These are phyloP conservation scores for Nothura maculosa DNA, from an alignment of 2,797 vertebrate genomes.

Conservation along the genomic window DNA sequence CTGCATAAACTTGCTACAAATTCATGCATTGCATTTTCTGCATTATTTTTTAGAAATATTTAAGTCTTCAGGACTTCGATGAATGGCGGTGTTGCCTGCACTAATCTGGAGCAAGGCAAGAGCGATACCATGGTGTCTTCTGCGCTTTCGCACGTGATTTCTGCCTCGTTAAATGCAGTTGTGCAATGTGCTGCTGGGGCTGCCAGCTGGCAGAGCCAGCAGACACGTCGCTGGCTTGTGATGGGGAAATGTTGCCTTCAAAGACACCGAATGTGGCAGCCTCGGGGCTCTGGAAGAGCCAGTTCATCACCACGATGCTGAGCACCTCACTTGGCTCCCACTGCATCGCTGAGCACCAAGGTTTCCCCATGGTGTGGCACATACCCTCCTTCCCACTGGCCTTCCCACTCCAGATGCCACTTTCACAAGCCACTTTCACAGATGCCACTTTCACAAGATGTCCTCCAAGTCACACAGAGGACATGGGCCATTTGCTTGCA, in stretches of 20 bases:
- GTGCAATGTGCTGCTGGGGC: no score
- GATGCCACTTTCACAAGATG: rapidly evolving
- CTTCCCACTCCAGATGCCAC: rapidly evolving
- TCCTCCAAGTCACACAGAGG: background rate
- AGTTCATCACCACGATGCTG: no score
- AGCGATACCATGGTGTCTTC: background rate
- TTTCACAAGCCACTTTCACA: no score
- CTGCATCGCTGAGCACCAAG: background rate
- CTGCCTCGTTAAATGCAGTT: background rate
- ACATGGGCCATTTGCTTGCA: background rate
- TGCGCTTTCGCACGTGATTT: no score
- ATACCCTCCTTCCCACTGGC: background rate
- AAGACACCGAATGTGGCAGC: no score
- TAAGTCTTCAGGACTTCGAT: background rate
- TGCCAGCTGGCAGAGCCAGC: background rate
- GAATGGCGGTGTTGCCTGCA: background rate
- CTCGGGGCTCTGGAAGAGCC: background rate
- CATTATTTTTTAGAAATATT: background rate
- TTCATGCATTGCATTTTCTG: background rate
- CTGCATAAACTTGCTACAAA: background rate
- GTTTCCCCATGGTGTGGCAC: background rate
- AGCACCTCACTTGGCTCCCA: no score
- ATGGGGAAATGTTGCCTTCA: no score
- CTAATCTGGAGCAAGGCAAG: no score
- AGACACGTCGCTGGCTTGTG: background rate